phyloP scores from a whole-genome alignment of 2,797 vertebrate species.

The Oreochromis mossambicus region DNA sequence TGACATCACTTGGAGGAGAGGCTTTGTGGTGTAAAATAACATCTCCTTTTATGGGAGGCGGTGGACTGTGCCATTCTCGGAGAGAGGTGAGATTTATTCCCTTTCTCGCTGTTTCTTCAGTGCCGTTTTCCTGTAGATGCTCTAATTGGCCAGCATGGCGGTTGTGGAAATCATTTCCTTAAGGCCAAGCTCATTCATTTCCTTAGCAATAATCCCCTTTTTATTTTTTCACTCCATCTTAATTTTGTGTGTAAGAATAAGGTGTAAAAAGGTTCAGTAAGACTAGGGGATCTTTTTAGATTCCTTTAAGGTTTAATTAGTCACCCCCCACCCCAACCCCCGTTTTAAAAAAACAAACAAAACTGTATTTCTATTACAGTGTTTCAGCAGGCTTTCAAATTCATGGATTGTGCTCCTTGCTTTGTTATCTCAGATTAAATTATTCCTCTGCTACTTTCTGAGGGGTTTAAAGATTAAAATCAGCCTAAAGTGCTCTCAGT shows the following conservation, averaged over 20 bases:
- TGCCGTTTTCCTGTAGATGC: neutral
- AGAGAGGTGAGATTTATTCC: conserved; percentile 48
- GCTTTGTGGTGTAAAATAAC: conserved; percentile 81
- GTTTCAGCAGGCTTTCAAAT: neutral
- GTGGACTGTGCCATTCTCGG: conserved; percentile 67
- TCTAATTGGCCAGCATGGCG: neutral
- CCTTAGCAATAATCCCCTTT: neutral
- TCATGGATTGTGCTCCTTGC: neutral
- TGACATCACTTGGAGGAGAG: conserved; percentile 74
- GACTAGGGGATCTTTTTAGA: neutral
- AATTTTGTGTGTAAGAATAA: neutral
- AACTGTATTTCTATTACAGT: neutral
- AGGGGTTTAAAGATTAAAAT: neutral
- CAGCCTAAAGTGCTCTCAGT: neutral
- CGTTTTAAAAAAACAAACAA: neutral
- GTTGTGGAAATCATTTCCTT: neutral
- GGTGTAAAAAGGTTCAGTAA: neutral
- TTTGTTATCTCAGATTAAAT: neutral
- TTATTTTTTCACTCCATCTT: neutral
- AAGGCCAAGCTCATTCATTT: neutral
- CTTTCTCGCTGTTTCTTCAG: neutral
- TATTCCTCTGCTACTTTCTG: neutral
- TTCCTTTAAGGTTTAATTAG: neutral
- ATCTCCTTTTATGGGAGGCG: conserved; percentile 80
- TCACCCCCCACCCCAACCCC: neutral